These are phyloP conservation scores for Calliopsis andreniformis DNA, from an alignment of 1,140 invertebrate species.

Conservation along the genomic window DNA sequence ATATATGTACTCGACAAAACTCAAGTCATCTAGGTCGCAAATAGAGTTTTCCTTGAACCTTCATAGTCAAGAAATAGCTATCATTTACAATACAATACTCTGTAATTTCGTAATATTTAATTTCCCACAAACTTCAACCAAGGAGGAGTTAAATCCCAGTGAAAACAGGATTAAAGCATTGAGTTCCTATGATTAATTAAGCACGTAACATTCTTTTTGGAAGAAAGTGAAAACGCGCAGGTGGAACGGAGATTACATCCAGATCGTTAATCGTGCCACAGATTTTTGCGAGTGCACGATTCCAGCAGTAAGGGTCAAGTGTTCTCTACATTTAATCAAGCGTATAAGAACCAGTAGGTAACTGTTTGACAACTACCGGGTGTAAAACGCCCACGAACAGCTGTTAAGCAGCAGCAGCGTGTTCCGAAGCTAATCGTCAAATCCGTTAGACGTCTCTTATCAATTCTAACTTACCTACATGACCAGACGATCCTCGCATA, in stretches of 20 bases:
- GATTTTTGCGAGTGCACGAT: not conserved
- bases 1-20: too few relatives aligned
- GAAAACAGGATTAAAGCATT: too few relatives aligned
- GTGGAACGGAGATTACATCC: not conserved
- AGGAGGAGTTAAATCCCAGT: too few relatives aligned
- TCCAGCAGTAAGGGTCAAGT: constrained; percentile 37
- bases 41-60: too few relatives aligned
- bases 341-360: constrained; percentile 35
- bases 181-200: too few relatives aligned
- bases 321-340: constrained; percentile 43
- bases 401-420: constrained; percentile 46
- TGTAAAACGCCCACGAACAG: constrained; percentile 54
- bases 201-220: not conserved
- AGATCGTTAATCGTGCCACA: constrained; percentile 1
- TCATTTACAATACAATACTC: too few relatives aligned
- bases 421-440: constrained; percentile 50
- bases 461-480: not conserved
- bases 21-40: too few relatives aligned
- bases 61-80: too few relatives aligned
- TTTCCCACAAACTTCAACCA: too few relatives aligned
- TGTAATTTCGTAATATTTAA: too few relatives aligned
- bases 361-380: constrained; percentile 55
- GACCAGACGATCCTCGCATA: constrained; percentile 5
- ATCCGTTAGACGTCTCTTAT: constrained; percentile 53
- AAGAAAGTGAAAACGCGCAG: constrained; percentile 2